Evolutionary conservation across 2,888 invertebrate genomes (phyloP), one percentile per base, ranked within the genome.

Genomic region (Eucera pruinosa): DNA sequence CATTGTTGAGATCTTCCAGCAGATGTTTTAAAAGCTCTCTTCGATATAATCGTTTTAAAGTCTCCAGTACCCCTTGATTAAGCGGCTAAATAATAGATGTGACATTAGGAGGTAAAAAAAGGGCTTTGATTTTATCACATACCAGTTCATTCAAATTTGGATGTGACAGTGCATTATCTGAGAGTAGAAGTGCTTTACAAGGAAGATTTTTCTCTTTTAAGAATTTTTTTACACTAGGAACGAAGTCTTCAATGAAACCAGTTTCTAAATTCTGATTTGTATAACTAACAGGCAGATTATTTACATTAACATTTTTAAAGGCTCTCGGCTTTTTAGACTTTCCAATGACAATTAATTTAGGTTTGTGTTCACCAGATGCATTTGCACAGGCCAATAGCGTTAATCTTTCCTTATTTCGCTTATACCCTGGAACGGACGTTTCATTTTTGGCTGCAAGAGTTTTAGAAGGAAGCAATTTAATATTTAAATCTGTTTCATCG

Each of bases 21-120:
- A 27, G 27, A 15, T 25, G 25, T 15, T 11, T 25, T 15, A 50
- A 27, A 25, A 50, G 27, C 15, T 27, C 15, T 15, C 50, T 9
- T 25, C n/a, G 20, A 11, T 50, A 50, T 11, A 4, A 23, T 9
- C 50, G 11, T 27, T 50, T 50, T 25, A 50, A 15, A 25, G 25
- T 50, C 50, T 50, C 50, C 15, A 27, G 25, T 13, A 50, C 27
- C 11, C 50, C 50, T 50, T 50, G 50, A 50, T 25, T n/a, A 5
- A 50, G 25, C n/a, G 25, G 50, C 13, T 50, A 27, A 3, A 50
- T 50, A 13, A 50, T 25, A 13, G 50, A 25, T 50, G 25, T 50
- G 13, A 50, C 25, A 15, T 50, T 50, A 7, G 50, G 50, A 2
- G 25, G 50, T 15, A 27, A 50, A 27, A 50, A 50, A 7, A 33